Evolutionary conservation across 2,888 invertebrate species (phyloP).

Genomic region (Ferdinandea cuprea): DNA sequence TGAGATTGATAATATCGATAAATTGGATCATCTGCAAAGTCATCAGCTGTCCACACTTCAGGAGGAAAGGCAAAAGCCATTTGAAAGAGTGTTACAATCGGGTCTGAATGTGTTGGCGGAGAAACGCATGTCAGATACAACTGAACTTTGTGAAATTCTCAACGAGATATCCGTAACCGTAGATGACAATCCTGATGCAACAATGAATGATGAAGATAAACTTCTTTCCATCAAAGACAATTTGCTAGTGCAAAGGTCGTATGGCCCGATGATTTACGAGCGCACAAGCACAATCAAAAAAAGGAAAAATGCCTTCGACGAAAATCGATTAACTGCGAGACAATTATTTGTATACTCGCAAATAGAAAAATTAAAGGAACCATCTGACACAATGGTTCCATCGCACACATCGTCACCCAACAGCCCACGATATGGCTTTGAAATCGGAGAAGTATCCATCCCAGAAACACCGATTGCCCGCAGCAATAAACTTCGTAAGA

Average conservation of each 20-base stretch:
- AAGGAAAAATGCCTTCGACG: conserved; percentile 17
- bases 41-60: conserved; percentile 5
- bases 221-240: conserved; percentile 27
- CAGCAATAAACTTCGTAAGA: conserved; percentile 84
- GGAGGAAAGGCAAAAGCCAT: conserved; percentile 47
- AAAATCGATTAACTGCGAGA: conserved; percentile 36
- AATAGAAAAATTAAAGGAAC: conserved; percentile 36
- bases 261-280: conserved; percentile 39
- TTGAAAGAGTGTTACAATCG: conserved; percentile 13
- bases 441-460: conserved; percentile 77
- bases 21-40: conserved; percentile 31
- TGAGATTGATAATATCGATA: conserved; percentile 49
- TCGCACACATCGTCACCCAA: conserved; percentile 59
- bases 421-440: conserved; percentile 65
- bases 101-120: conserved; percentile 38
- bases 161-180: conserved; percentile 11
- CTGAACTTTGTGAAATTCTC: conserved; percentile 27
- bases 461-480: conserved; percentile 85
- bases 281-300: conserved; percentile 60
- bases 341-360: conserved; percentile 56
- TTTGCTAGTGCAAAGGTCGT: conserved; percentile 29
- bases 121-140: conserved; percentile 50
- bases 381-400: conserved; percentile 20
- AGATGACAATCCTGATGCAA: conserved; percentile 33
- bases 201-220: conserved; percentile 21